Conservation (phyloP, 2,888 invertebrate genomes). For the Mimumesa dahlbomi region DNA sequence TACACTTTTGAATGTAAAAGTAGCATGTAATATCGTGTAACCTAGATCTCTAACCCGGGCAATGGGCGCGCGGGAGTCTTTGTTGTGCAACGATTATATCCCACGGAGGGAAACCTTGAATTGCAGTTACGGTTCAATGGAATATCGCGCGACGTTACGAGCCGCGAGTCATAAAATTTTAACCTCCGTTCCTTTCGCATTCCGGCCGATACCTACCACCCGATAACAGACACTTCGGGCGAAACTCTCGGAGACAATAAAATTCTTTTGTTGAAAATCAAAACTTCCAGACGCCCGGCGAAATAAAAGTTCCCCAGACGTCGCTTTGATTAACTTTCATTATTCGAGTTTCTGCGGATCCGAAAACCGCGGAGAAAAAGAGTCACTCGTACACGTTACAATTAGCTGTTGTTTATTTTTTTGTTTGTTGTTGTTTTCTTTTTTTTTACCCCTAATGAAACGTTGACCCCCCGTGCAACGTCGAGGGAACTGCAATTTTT, state of each 20-base stretch:
- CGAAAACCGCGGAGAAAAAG: too few species aligned
- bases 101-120: slow-evolving; percentile 20
- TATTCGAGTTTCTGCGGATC: too few species aligned
- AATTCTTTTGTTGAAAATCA: neutral
- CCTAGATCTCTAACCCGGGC: neutral
- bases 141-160: slow-evolving; percentile 25
- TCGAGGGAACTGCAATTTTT: slow-evolving; percentile 9
- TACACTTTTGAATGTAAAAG: neutral
- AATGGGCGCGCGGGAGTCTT: neutral
- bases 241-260: slow-evolving; percentile 14
- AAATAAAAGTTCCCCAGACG: slow-evolving; percentile 32
- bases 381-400: too few species aligned
- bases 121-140: slow-evolving; percentile 29
- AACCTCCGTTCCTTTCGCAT: slow-evolving; percentile 24
- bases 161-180: slow-evolving; percentile 39
- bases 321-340: neutral
- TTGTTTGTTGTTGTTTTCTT: too few species aligned
- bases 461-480: slow-evolving; percentile 4
- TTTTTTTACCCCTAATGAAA: too few species aligned
- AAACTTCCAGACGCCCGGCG: slow-evolving; percentile 9
- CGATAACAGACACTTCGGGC: slow-evolving; percentile 29
- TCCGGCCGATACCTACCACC: slow-evolving; percentile 25
- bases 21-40: neutral
- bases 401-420: too few species aligned
- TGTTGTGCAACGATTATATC: slow-evolving; percentile 11